Conservation (phyloP, 2,888 invertebrate genomes). For the Proisotoma minuta region DNA sequence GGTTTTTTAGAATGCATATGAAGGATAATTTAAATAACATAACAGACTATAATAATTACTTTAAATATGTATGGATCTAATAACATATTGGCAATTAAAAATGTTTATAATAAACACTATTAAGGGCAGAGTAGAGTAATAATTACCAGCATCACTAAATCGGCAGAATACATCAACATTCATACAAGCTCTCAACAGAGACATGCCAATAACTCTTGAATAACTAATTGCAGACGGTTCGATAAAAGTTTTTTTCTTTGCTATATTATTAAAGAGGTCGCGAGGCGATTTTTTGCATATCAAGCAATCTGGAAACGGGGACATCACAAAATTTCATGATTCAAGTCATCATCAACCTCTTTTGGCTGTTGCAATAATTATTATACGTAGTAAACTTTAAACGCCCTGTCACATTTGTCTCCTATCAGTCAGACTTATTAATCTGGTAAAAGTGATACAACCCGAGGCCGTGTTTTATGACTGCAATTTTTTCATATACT, state of each 20-base stretch:
- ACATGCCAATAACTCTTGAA: too few relatives aligned
- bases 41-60: background rate
- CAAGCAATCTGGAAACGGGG: too few relatives aligned
- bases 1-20: background rate
- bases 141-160: too few relatives aligned
- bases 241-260: too few relatives aligned
- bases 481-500: background rate
- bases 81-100: background rate
- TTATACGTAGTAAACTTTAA: too few relatives aligned
- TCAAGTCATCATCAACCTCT: background rate
- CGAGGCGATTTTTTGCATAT: too few relatives aligned
- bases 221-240: too few relatives aligned
- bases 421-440: conserved; percentile 1
- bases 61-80: background rate
- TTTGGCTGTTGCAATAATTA: too few relatives aligned
- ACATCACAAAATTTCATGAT: background rate
- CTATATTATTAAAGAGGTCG: too few relatives aligned
- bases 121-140: background rate
- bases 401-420: too few relatives aligned
- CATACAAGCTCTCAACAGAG: too few relatives aligned
- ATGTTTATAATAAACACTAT: background rate
- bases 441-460: background rate
- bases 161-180: too few relatives aligned
- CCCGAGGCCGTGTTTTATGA: background rate
- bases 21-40: background rate